Evolutionary conservation across 2,113 vertebrate species (phyloP).

Genomic region (Collichthys lucidus): DNA sequence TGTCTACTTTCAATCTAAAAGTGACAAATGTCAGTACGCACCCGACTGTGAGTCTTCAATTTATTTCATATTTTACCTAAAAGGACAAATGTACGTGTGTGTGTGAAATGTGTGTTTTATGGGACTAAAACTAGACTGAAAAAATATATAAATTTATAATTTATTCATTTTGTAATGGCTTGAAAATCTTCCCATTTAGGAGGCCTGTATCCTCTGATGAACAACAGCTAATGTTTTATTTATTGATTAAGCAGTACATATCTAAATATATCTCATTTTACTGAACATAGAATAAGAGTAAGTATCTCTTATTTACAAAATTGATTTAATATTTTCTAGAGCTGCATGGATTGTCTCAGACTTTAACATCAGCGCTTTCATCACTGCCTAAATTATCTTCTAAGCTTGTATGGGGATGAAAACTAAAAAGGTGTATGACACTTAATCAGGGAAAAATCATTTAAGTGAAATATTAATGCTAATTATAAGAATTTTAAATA

Average conservation of each 20-base stretch:
- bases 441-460: neutral
- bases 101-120: neutral
- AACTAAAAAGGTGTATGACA: neutral
- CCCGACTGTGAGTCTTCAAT: neutral
- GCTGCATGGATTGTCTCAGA: neutral
- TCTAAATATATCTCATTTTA: neutral
- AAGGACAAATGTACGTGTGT: too few relatives aligned
- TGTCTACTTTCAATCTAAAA: neutral
- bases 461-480: neutral
- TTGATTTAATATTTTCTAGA: neutral
- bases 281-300: neutral
- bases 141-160: neutral
- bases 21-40: neutral
- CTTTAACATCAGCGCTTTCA: neutral
- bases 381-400: neutral
- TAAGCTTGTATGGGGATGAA: neutral
- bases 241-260: slow-evolving; percentile 2
- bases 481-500: slow-evolving; percentile 7
- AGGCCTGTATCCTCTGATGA: neutral
- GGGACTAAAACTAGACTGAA: neutral
- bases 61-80: too few relatives aligned
- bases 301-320: neutral
- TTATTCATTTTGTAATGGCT: slow-evolving; percentile 1
- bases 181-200: neutral
- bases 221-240: neutral